Conservation (phyloP, 2,888 invertebrate species). For the Colletes collaris region DNA sequence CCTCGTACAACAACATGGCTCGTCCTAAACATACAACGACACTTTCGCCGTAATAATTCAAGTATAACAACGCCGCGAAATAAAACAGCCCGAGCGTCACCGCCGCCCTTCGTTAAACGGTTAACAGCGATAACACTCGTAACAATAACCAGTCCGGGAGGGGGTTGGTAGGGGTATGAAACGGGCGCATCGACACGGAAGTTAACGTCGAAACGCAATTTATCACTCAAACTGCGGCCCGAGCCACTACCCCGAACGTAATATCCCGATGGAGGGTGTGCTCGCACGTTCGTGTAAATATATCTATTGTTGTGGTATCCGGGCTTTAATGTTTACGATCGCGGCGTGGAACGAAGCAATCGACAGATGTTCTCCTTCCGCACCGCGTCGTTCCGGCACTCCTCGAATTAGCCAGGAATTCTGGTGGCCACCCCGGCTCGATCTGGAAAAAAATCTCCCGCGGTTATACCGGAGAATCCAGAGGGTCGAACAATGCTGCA, state of each 20-base stretch:
- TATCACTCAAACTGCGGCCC: slow-evolving; percentile 38
- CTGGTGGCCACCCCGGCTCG: slow-evolving; percentile 1
- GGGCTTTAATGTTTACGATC: slow-evolving; percentile 57
- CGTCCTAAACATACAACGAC: not conserved
- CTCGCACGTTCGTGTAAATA: slow-evolving; percentile 47
- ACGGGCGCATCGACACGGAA: slow-evolving; percentile 17
- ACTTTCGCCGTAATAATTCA: slow-evolving; percentile 2
- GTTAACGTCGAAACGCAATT: slow-evolving; percentile 55
- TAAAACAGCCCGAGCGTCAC: slow-evolving; percentile 5
- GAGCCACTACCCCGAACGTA: not conserved
- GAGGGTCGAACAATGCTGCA: slow-evolving; percentile 29
- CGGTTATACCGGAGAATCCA: slow-evolving; percentile 24
- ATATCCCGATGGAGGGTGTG: slow-evolving; percentile 27
- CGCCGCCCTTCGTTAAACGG: slow-evolving; percentile 10
- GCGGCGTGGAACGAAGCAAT: slow-evolving; percentile 38
- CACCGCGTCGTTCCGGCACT: slow-evolving; percentile 33
- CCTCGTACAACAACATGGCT: too few species aligned
- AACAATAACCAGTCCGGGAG: not conserved
- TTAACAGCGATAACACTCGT: slow-evolving; percentile 15
- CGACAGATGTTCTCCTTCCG: slow-evolving; percentile 65
- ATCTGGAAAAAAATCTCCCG: slow-evolving; percentile 47
- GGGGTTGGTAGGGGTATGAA: not conserved
- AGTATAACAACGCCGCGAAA: not conserved
- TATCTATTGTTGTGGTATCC: slow-evolving; percentile 41
- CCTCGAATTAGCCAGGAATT: slow-evolving; percentile 58